Conservation (phyloP, 2,797 vertebrate species). For the Capromys pilorides region DNA sequence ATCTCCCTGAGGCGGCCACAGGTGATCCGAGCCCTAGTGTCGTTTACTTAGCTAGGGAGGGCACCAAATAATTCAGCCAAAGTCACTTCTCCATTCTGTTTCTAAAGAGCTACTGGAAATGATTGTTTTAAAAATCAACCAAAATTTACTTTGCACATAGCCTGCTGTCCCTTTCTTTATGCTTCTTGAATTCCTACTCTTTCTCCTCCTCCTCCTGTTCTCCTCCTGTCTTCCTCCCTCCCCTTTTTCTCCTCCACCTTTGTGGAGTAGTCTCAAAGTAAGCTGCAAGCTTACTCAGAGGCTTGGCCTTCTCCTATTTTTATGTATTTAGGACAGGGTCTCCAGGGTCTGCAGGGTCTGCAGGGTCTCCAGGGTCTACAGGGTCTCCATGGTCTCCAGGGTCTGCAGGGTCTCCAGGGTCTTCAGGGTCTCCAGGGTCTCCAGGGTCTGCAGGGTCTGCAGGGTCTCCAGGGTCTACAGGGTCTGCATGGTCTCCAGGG, state of each 20-base stretch:
- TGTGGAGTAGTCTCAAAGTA: no score
- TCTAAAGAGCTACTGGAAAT: background rate
- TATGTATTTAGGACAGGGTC: no score
- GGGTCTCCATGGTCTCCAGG: no score
- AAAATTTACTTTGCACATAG: background rate
- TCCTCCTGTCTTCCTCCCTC: background rate
- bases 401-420: no score
- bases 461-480: no score
- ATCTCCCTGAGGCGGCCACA: background rate
- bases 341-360: no score
- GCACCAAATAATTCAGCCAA: background rate
- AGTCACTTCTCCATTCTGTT: constrained; percentile 11
- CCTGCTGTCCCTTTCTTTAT: background rate
- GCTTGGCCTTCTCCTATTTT: constrained; percentile 61
- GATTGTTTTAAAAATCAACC: background rate
- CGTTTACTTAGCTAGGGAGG: background rate
- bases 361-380: no score
- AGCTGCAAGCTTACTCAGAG: constrained; percentile 74
- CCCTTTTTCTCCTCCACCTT: background rate
- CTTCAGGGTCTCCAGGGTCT: no score
- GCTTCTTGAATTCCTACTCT: constrained; percentile 54
- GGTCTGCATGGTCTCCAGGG: no score
- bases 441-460: no score
- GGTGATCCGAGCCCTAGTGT: background rate
- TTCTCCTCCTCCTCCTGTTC: constrained; percentile 11